Base-by-base conservation (phyloP, 2,888 invertebrate genomes). In the Laothoe populi region DNA sequence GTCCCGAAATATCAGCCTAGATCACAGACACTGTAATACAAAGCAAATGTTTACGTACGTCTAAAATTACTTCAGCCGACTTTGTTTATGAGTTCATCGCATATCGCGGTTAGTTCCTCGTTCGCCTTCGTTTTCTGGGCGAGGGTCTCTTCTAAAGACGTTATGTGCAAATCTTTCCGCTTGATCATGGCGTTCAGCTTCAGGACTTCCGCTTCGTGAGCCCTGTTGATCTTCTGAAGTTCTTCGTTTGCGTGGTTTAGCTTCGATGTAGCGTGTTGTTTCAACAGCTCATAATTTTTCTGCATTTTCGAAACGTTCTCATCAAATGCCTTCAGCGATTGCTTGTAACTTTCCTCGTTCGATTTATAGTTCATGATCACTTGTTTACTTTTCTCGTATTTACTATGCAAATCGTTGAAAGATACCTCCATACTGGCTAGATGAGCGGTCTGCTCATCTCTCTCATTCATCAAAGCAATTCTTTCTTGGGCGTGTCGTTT, bases 91-190 rank as follows among this genome's bases (percentile, higher is more conserved):
- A 99, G 95, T 90, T 98, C 98, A 93, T 98, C 98, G 93, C 98
- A 97, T 78, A 99, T 97, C 74, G 96, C 96, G 59, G 98, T 96
- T 74, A 99, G 92, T 86, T 98, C 98, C 72, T 95, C 95, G 82
- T 98, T 98, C 81, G 98, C 98, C 84, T 97, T 96, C 1, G 95
- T 95, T 91, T 98, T 98, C 82, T 98, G 98, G 67, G 96, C 95
- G 45, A 98, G 92, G 58, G 96, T 95, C 77, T 97, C 96, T 77
- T 97, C 96, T 60, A 98, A 88, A 3, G 98, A 97, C 66, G 95
- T 95, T 60, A 96, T 95, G 72, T 97, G 96, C 70, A 99, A 94
- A 79, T 99, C 98, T 72, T 97, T 95, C 79, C 98, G 96, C 82
- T 97, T 97, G 59, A 97, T 94, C 90, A 97, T 95, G 8, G 98